These are phyloP conservation scores for Epinephelus cyanopodus DNA, from an alignment of 2,113 vertebrate species.

Conservation along the genomic window DNA sequence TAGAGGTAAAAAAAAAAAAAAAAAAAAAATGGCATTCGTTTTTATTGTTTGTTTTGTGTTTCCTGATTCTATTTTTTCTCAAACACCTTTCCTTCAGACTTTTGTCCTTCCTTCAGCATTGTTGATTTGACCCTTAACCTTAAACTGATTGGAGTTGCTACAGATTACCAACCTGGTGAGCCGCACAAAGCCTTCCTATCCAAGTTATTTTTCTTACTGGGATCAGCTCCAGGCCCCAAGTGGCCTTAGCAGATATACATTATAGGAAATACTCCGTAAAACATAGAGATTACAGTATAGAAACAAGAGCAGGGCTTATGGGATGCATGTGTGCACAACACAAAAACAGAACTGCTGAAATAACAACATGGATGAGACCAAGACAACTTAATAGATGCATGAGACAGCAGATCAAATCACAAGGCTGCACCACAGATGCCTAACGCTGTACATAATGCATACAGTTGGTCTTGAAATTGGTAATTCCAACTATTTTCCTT, in stretches of 20 bases:
- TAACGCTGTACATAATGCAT: too few species aligned
- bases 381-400: background rate
- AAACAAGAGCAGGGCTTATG: background rate
- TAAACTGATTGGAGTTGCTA: background rate
- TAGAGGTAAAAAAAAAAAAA: too few species aligned
- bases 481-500: too few species aligned
- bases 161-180: background rate
- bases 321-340: constrained; percentile 18
- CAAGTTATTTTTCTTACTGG: background rate
- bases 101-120: background rate
- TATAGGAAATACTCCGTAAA: background rate
- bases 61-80: background rate
- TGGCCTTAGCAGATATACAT: background rate
- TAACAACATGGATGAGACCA: background rate
- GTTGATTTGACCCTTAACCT: background rate
- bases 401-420: background rate
- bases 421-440: background rate
- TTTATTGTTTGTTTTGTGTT: too few species aligned
- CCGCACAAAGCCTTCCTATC: background rate
- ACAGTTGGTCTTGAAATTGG: background rate
- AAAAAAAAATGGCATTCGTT: too few species aligned
- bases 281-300: background rate
- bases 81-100: background rate
- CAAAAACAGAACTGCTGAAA: background rate
- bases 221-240: background rate